phyloP scores from a whole-genome alignment of 1,140 invertebrate species.

The Pachypeltis micranthus region DNA sequence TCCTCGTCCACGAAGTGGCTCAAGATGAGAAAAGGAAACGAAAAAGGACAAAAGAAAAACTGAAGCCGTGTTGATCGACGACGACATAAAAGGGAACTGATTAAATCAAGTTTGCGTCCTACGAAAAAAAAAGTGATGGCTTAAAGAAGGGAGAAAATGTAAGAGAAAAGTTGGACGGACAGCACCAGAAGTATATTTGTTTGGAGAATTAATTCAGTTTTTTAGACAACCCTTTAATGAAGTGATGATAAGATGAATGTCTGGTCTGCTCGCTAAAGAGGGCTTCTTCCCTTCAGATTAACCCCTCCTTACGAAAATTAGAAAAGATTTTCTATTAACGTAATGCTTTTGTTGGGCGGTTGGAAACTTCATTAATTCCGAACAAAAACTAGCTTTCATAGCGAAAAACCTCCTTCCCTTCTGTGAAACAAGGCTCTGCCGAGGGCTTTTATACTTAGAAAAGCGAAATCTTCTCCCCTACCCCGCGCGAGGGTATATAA shows the following conservation, averaged over 20 bases:
- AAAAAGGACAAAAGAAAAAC: too few species aligned
- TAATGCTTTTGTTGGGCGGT: neutral
- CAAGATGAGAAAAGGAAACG: too few species aligned
- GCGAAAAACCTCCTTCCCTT: too few species aligned
- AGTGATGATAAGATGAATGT: neutral
- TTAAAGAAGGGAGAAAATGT: too few species aligned
- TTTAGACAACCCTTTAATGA: neutral
- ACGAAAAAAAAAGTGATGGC: too few species aligned
- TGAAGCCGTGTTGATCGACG: too few species aligned
- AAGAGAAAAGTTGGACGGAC: too few species aligned
- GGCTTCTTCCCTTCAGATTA: neutral
- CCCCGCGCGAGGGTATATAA: neutral
- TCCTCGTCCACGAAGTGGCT: too few species aligned
- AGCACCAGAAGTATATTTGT: neutral
- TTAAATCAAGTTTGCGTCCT: too few species aligned
- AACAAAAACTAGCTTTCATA: conserved; percentile 8
- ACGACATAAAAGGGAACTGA: too few species aligned
- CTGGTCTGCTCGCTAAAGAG: neutral
- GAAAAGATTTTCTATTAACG: conserved; percentile 8
- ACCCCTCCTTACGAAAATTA: conserved; percentile 7
- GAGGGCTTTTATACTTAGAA: too few species aligned
- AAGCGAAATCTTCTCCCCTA: neutral
- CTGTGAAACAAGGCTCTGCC: too few species aligned
- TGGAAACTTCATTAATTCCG: neutral
- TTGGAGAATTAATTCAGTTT: conserved; percentile 1